Evolutionary conservation across 2,797 vertebrate species (phyloP), one percentile per base, ranked within the genome.

Genomic region (Alectoris magna): DNA sequence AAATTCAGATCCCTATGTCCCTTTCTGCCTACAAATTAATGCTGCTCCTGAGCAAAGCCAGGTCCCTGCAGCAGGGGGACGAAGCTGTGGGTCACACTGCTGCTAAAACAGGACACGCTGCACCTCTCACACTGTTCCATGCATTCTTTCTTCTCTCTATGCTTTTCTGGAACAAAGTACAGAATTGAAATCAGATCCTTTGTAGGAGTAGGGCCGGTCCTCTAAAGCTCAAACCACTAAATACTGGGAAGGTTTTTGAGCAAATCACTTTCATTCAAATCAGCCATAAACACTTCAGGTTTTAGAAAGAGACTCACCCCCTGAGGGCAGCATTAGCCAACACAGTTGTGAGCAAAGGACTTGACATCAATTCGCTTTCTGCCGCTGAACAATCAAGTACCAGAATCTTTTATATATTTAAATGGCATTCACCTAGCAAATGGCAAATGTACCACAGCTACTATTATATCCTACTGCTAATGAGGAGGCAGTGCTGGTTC

Each of bases 311-410:
- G 85, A 91, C 94, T 96, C 94, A 81, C 94, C 96, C 96, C 95
- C 96, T 95, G 95, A 96, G 95, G 96, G 96, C 95, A 95, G 94
- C 96, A 94, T 92, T 81, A 96, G 87, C 94, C 96, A 95, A 34
- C 94, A 67, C 82, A 95, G 95, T 34, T 74, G 92, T 63, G 87
- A 96, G 95, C 76, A 84, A 60, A 91, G 89, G 87, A 59, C 92
- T 87, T 73, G 82, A 84, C 91, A 87, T 93, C 91, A 79, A 84
- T 85, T 89, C 21, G 0, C 82, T 88, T 86, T 48, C 82, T 91
- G 85, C 87, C 29, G 79, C 89, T 27, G 76, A 83, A 87, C 84
- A 62, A 56, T 59, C 69, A 23, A 74, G 53, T n/a, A 80, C 58
- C 84, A 58, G 75, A 74, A 59, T 55, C 75, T 62, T 34, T 85